These are phyloP conservation scores for Cacoxenus indagator DNA, from an alignment of 2,888 invertebrate species.

Conservation along the genomic window DNA sequence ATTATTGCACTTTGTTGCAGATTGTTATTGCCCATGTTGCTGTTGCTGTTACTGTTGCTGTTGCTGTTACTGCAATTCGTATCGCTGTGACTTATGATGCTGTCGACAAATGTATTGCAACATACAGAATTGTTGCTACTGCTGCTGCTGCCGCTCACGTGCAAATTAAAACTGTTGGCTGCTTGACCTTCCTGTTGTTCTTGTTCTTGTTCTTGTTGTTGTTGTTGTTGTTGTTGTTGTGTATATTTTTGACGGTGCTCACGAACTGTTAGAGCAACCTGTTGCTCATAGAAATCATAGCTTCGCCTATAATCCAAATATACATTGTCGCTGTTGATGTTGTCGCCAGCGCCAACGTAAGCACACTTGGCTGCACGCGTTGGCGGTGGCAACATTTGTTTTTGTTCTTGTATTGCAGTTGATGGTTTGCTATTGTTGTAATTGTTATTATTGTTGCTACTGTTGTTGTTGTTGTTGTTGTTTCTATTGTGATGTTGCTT, in stretches of 20 bases:
- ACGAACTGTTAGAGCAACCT: constrained; percentile 13
- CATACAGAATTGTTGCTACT: constrained; percentile 20
- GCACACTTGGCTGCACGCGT: constrained; percentile 45
- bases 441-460: constrained; percentile 45
- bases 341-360: constrained; percentile 32
- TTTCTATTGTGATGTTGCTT: constrained; percentile 32
- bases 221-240: constrained; percentile 19
- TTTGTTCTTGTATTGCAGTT: constrained; percentile 36
- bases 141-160: constrained; percentile 42
- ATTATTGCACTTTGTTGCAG: constrained; percentile 57
- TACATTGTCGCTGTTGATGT: constrained; percentile 24
- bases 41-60: constrained; percentile 23
- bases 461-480: constrained; percentile 36
- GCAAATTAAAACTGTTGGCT: constrained; percentile 37
- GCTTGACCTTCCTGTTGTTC: neutral
- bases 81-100: constrained; percentile 22
- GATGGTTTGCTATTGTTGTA: constrained; percentile 38
- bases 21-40: constrained; percentile 34
- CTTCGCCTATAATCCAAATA: constrained; percentile 37
- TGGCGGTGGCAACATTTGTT: constrained; percentile 62
- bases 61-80: constrained; percentile 20
- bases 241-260: constrained; percentile 24
- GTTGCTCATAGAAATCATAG: constrained; percentile 55
- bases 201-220: constrained; percentile 22
- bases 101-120: constrained; percentile 17